Evolutionary conservation across 1,140 invertebrate species (phyloP).

Genomic region (Ooceraea biroi): DNA sequence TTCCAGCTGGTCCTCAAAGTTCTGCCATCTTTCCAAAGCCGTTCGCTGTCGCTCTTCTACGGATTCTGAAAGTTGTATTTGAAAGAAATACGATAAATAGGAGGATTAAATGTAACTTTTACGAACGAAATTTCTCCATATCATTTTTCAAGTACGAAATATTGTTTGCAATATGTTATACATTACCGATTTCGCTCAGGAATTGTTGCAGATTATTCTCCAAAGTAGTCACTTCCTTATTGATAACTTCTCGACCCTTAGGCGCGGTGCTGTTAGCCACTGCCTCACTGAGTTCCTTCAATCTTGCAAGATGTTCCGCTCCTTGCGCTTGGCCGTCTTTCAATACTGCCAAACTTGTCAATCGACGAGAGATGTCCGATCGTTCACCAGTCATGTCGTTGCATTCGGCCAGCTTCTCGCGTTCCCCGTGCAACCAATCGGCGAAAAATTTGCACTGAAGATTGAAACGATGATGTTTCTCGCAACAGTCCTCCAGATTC

Average conservation of each 20-base stretch:
- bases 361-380: conserved; percentile 91
- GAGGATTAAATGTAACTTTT: conserved; percentile 6
- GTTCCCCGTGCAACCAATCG: conserved; percentile 92
- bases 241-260: conserved; percentile 91
- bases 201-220: conserved; percentile 89
- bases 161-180: conserved; percentile 46
- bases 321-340: conserved; percentile 91
- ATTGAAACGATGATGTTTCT: conserved; percentile 94
- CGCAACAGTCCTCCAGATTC: conserved; percentile 94
- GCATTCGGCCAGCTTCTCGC: conserved; percentile 91
- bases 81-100: conserved; percentile 43
- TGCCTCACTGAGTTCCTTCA: conserved; percentile 89
- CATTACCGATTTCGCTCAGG: conserved; percentile 88
- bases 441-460: conserved; percentile 90
- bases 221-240: conserved; percentile 91
- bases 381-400: conserved; percentile 94
- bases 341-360: conserved; percentile 90
- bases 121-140: not conserved
- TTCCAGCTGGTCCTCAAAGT: conserved; percentile 94
- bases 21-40: conserved; percentile 93
- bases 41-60: conserved; percentile 90
- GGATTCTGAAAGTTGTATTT: conserved; percentile 80
- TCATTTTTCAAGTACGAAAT: not conserved
- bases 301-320: conserved; percentile 89
- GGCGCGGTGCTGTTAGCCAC: conserved; percentile 94